Conservation (phyloP, 2,113 vertebrate genomes). For the Phycodurus eques region DNA sequence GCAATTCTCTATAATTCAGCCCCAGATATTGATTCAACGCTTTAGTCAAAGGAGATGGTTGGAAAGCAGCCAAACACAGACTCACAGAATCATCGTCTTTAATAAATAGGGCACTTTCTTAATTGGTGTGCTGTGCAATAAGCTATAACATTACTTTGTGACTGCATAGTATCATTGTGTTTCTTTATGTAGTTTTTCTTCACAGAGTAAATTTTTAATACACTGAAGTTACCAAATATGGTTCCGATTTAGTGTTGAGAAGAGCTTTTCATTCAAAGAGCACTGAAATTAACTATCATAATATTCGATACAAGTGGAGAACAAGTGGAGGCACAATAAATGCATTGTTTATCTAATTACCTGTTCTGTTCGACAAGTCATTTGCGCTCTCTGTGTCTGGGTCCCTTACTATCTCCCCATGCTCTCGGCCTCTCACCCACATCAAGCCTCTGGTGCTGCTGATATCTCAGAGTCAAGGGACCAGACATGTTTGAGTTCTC, state of each 20-base stretch:
- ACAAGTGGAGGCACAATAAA: background rate
- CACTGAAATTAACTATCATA: background rate
- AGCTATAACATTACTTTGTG: background rate
- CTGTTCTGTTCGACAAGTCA: background rate
- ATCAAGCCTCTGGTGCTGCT: conserved; percentile 44
- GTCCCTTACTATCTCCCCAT: conserved; percentile 9
- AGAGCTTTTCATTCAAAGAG: background rate
- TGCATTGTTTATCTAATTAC: background rate
- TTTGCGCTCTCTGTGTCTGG: conserved; percentile 10
- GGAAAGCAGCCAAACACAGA: background rate
- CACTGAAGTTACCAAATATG: too few relatives aligned
- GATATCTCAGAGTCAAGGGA: conserved; percentile 56
- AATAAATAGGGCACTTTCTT: background rate
- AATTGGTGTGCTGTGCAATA: background rate
- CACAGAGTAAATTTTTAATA: too few relatives aligned
- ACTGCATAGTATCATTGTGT: background rate
- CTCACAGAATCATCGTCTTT: background rate
- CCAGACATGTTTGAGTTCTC: conserved; percentile 29
- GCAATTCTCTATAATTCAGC: background rate
- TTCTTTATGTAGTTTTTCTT: too few relatives aligned
- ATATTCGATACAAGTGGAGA: background rate
- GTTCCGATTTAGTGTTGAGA: background rate
- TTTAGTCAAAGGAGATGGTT: background rate
- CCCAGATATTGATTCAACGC: background rate
- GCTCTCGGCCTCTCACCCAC: conserved; percentile 32